These are phyloP conservation scores for Megalops cyprinoides DNA, from an alignment of 2,797 vertebrate species.

Conservation along the genomic window DNA sequence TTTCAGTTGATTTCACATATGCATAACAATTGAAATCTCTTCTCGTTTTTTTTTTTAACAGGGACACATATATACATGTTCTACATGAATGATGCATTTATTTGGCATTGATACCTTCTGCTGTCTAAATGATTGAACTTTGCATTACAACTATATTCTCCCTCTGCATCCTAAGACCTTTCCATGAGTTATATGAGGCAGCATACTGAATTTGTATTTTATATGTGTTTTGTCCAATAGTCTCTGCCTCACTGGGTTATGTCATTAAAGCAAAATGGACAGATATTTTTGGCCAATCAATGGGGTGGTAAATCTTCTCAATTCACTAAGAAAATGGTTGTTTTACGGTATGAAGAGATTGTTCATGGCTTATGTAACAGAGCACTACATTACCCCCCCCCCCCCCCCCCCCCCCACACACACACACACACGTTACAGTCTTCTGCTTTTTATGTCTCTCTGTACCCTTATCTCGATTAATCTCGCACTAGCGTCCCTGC, in stretches of 20 bases:
- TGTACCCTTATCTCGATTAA: constrained; percentile 20
- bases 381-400: constrained; percentile 32
- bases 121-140: neutral
- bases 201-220: neutral
- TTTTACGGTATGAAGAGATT: constrained; percentile 25
- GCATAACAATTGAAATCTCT: neutral
- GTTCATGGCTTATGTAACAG: constrained; percentile 10
- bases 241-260: neutral
- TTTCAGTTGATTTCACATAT: neutral
- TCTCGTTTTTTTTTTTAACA: neutral
- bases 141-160: neutral
- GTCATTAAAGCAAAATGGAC: neutral
- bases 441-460: constrained; percentile 29
- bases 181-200: neutral
- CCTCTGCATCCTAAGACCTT: neutral
- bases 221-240: constrained; percentile 8
- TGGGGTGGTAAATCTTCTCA: constrained; percentile 29
- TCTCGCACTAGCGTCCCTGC: constrained; percentile 31
- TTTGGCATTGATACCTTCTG: neutral
- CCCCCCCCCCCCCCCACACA: too few species aligned
- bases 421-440: constrained; percentile 32
- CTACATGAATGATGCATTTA: neutral
- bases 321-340: constrained; percentile 26
- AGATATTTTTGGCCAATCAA: constrained; percentile 26
- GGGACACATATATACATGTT: neutral